Conservation (phyloP, 2,113 vertebrate species). For the Sinocyclocheilus grahami region DNA sequence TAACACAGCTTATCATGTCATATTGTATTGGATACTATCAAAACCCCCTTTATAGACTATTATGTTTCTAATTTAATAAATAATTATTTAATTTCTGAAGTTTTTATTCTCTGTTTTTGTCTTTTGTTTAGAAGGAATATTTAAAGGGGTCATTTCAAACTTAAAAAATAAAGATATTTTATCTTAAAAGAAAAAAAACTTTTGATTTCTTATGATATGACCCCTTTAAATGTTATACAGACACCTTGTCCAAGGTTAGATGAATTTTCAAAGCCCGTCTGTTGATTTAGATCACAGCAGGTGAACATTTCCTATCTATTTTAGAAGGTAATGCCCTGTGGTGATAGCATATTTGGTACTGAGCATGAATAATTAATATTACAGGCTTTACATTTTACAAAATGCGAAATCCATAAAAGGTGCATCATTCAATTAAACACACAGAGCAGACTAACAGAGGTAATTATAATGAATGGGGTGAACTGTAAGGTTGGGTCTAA, state of each 20-base stretch:
- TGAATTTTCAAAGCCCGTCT: background rate
- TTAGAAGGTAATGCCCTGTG: background rate
- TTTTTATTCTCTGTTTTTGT: too few species aligned
- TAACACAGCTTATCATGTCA: background rate
- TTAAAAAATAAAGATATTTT: background rate
- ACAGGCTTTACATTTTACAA: conserved; percentile 7
- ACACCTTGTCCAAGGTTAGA: background rate
- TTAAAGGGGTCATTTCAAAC: too few species aligned
- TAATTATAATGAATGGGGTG: conserved; percentile 26
- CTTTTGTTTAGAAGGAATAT: too few species aligned
- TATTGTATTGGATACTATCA: background rate
- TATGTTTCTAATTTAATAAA: background rate
- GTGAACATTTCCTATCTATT: background rate
- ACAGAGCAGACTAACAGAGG: background rate
- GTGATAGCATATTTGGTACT: background rate
- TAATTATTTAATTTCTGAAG: background rate
- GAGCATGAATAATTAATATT: conserved; percentile 8
- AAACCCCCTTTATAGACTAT: background rate
- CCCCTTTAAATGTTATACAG: background rate
- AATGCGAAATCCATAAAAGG: conserved; percentile 9
- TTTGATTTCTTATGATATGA: background rate
- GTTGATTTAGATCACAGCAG: background rate
- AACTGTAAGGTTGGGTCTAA: conserved; percentile 7
- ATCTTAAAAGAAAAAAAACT: background rate
- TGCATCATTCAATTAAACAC: conserved; percentile 35